Evolutionary conservation across 2,888 invertebrate species (phyloP).

Genomic region (Campoplex nolae): DNA sequence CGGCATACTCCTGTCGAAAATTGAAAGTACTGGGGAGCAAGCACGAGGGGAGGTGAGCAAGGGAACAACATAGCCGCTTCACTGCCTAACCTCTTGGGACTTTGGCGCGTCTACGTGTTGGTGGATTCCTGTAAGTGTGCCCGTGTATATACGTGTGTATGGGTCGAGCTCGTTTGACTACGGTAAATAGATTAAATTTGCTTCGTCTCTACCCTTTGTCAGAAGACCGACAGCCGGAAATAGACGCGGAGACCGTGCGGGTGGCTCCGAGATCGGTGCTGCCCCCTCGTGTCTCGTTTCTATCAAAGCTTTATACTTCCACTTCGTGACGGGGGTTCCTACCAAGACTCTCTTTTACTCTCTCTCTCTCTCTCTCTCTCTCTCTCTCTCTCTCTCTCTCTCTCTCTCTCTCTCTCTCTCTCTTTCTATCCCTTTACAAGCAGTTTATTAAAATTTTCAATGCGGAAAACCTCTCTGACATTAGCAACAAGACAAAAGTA

Average conservation of each 20-base stretch:
- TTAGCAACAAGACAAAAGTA: conserved; percentile 13
- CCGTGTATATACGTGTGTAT: conserved; percentile 3
- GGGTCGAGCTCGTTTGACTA: conserved; percentile 64
- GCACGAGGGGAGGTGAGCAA: background rate
- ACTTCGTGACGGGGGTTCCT: conserved; percentile 11
- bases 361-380: background rate
- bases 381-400: background rate
- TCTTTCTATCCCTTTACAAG: background rate
- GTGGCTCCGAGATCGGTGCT: conserved; percentile 35
- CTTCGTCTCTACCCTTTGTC: conserved; percentile 76
- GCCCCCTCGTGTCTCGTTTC: conserved; percentile 58
- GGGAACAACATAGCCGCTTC: conserved; percentile 36
- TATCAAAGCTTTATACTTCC: conserved; percentile 36
- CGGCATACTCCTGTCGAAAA: conserved; percentile 40
- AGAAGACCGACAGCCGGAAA: conserved; percentile 70
- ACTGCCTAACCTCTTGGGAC: conserved; percentile 40
- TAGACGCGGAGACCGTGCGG: conserved; percentile 60
- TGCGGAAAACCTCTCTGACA: background rate
- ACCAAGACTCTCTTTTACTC: background rate
- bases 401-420: background rate
- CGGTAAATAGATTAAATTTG: conserved; percentile 81
- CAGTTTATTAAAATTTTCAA: conserved; percentile 35
- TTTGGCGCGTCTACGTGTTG: background rate
- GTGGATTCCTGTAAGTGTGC: conserved; percentile 17
- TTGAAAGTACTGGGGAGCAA: conserved; percentile 36